These are phyloP conservation scores for Onchidella celtica DNA, from an alignment of 2,888 invertebrate genomes.

Conservation along the genomic window DNA sequence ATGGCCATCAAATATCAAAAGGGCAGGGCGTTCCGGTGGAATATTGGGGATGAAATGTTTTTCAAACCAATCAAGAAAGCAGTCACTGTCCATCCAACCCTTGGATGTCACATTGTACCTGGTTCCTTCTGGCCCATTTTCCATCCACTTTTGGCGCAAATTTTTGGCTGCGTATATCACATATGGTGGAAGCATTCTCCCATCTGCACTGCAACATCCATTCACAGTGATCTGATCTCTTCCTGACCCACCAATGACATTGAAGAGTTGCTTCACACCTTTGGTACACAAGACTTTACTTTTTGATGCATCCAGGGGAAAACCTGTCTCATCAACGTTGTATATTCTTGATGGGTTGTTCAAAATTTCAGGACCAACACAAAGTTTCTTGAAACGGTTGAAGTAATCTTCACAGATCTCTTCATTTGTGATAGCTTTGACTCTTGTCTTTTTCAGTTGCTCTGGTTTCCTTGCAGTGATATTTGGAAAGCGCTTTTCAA, in stretches of 20 bases:
- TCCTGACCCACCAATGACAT: not conserved
- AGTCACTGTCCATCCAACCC: conserved; percentile 6
- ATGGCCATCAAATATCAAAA: conserved; percentile 19
- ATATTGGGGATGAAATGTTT: not conserved
- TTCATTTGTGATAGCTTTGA: not conserved
- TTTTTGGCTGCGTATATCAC: conserved; percentile 1
- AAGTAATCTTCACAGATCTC: not conserved
- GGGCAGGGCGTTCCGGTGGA: not conserved
- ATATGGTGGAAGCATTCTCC: not conserved
- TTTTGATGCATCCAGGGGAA: not conserved
- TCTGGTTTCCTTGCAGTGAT: too few relatives aligned
- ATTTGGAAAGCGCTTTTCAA: too few relatives aligned
- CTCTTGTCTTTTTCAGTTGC: not conserved
- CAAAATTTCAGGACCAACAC: not conserved
- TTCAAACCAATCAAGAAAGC: conserved; percentile 26
- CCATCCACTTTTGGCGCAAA: not conserved
- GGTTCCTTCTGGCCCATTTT: not conserved
- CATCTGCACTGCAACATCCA: not conserved
- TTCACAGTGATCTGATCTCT: conserved; percentile 8
- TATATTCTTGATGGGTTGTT: not conserved
- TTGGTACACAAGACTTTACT: not conserved
- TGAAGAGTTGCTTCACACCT: not conserved
- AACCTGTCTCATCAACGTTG: conserved; percentile 13
- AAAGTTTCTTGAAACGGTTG: not conserved
- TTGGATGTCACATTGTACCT: not conserved